A percentile compares a stretch with the other conserved stretches of the same genome.
Conservation (phyloP, 2,888 invertebrate species). For the Apamea crenata region DNA sequence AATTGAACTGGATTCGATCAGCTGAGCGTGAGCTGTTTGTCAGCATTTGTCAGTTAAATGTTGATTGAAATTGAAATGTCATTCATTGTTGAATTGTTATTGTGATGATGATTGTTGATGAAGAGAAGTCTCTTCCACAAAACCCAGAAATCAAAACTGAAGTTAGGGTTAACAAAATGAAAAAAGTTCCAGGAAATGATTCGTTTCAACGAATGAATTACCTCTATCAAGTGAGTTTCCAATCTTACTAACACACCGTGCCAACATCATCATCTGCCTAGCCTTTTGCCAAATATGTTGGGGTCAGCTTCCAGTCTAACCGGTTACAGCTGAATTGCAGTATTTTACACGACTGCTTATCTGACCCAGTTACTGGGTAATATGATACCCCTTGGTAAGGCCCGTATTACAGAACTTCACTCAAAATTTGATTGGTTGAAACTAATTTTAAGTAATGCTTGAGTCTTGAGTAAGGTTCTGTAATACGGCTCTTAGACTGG, state of each 20-base stretch:
- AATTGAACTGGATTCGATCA: no score
- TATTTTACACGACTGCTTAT: neutral
- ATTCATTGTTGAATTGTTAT: neutral
- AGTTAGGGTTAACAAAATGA: slow-evolving; percentile 74
- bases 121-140: neutral
- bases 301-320: neutral
- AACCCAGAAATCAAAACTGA: neutral
- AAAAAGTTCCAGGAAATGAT: slow-evolving; percentile 92
- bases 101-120: neutral
- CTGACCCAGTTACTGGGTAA: neutral
- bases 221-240: slow-evolving; percentile 91
- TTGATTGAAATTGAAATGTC: neutral
- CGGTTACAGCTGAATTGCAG: neutral
- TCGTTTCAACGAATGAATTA: slow-evolving; percentile 93
- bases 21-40: no score
- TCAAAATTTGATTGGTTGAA: no score
- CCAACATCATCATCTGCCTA: neutral
- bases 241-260: neutral
- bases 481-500: neutral
- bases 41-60: neutral
- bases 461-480: no score
- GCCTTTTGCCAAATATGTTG: neutral
- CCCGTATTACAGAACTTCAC: no score
- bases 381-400: neutral
- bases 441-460: no score